Evolutionary conservation across 2,797 vertebrate species (phyloP).

Genomic region (Mycteria americana): DNA sequence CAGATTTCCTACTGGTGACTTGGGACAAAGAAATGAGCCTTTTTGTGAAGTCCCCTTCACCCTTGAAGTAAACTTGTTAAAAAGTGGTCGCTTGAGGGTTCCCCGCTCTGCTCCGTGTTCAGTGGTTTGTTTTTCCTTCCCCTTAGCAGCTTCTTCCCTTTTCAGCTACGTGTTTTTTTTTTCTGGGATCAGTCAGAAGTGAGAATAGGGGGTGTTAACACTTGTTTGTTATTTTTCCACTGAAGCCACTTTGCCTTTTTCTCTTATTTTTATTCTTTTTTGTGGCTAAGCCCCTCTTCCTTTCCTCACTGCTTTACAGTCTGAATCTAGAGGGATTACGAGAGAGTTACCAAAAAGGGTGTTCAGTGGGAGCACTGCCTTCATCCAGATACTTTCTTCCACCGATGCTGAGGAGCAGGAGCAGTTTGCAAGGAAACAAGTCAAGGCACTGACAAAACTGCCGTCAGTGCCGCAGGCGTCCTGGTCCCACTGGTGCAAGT

Average conservation of each 20-base stretch:
- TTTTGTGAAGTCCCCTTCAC: not conserved
- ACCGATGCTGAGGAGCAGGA: not conserved
- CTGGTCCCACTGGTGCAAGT: not conserved
- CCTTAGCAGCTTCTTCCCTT: not conserved
- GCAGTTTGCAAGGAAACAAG: not conserved
- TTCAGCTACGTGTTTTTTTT: not conserved
- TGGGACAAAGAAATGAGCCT: not conserved
- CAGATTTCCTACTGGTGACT: too few relatives aligned
- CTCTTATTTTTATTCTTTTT: not conserved
- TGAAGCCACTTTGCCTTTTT: too few relatives aligned
- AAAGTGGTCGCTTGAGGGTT: not conserved
- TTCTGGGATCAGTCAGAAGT: not conserved
- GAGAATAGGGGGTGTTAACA: not conserved
- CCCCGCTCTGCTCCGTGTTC: not conserved
- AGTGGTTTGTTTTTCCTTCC: not conserved
- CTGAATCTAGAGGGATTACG: not conserved
- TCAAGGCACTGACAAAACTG: not conserved
- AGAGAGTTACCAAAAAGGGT: not conserved
- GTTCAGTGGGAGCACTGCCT: not conserved
- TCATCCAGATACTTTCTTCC: not conserved
- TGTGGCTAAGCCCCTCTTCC: not conserved
- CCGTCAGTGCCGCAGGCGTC: too few relatives aligned
- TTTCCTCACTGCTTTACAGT: not conserved
- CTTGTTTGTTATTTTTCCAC: not conserved
- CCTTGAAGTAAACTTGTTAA: not conserved